These are phyloP conservation scores for Pristiophorus japonicus DNA, from an alignment of 2,113 vertebrate genomes.

Conservation along the genomic window DNA sequence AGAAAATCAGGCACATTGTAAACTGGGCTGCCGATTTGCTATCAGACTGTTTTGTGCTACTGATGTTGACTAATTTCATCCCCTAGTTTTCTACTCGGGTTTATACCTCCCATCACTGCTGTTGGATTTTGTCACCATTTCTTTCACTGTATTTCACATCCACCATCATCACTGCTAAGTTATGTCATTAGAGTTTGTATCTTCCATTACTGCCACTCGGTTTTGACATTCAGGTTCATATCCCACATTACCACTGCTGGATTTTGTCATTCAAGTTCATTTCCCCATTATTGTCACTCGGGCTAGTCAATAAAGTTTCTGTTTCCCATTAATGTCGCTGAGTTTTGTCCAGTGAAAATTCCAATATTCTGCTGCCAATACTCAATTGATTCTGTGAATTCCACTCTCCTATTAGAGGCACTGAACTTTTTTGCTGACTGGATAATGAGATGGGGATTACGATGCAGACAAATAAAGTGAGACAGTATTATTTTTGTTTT, in stretches of 20 bases:
- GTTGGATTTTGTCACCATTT: background rate
- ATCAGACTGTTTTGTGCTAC: background rate
- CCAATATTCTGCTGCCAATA: constrained; percentile 4
- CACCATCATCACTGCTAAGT: no score
- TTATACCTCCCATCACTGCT: background rate
- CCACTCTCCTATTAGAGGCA: background rate
- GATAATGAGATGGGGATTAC: no score
- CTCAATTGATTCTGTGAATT: background rate
- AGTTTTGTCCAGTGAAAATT: background rate
- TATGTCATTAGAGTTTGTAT: background rate
- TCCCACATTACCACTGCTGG: background rate
- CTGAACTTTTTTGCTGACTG: background rate
- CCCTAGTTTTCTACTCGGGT: background rate
- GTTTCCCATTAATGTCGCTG: background rate
- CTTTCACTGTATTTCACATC: background rate
- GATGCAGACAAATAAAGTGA: background rate
- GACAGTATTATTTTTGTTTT: background rate
- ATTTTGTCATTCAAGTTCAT: constrained; percentile 17
- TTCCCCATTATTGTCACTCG: background rate
- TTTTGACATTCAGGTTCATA: background rate
- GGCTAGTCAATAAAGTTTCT: background rate
- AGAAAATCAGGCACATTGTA: background rate
- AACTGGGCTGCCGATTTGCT: background rate
- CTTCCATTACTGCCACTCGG: background rate
- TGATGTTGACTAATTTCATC: background rate